Percentiles rank a stretch among this genome's conserved stretches.
Evolutionary conservation across 2,797 vertebrate genomes (phyloP).

Genomic region (Hafferia zeledoni): DNA sequence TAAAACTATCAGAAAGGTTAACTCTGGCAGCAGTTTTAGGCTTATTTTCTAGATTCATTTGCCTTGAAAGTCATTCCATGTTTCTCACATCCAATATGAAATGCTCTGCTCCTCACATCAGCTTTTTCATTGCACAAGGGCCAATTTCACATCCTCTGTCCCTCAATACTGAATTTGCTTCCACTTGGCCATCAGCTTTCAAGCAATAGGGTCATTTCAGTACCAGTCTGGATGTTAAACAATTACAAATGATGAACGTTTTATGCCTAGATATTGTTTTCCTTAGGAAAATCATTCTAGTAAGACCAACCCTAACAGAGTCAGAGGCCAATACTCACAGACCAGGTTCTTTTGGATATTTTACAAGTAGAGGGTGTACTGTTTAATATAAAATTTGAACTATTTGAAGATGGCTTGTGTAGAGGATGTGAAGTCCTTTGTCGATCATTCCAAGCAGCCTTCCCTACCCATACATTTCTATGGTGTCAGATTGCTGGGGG

Average conservation of each 20-base stretch:
- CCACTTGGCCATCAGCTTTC: not conserved
- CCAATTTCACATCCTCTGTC: not conserved
- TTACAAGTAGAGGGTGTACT: rapidly evolving
- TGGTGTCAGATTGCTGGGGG: not conserved
- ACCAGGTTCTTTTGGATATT: not conserved
- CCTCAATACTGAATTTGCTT: not conserved
- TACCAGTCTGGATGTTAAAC: not conserved
- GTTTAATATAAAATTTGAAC: not conserved
- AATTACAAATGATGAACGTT: not conserved
- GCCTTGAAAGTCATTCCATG: not conserved
- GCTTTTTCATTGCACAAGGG: not conserved
- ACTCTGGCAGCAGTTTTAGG: not conserved
- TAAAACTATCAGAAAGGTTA: not conserved
- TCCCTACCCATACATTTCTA: not conserved
- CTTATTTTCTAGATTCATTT: not conserved
- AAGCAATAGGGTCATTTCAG: not conserved
- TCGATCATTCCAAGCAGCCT: not conserved
- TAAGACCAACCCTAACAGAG: not conserved
- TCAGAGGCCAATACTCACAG: not conserved
- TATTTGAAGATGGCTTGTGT: not conserved
- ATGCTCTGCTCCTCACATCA: not conserved
- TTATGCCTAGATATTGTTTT: not conserved
- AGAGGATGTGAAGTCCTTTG: not conserved
- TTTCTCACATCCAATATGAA: not conserved
- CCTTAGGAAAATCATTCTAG: not conserved